Percentiles rank a stretch among this genome's conserved stretches.
These are phyloP conservation scores for Equus quagga DNA, from an alignment of 2,113 vertebrate genomes.

Conservation along the genomic window DNA sequence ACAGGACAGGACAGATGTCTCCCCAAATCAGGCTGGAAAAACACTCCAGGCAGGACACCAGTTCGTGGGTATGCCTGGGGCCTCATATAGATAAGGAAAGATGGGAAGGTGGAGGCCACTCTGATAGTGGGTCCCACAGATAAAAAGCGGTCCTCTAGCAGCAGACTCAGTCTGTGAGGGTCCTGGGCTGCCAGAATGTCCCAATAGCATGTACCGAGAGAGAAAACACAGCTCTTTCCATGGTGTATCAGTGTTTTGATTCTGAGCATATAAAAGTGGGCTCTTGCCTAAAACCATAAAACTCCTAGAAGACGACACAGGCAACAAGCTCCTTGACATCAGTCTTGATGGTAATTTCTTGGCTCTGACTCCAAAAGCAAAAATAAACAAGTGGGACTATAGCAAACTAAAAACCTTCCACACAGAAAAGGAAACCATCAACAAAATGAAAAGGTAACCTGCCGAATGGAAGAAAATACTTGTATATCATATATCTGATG, in stretches of 20 bases:
- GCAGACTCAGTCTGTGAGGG: not conserved
- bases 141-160: not conserved
- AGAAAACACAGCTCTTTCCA: not conserved
- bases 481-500: no score
- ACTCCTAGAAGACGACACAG: no score
- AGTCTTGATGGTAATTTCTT: no score
- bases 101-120: not conserved
- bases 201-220: fast-evolving
- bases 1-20: not conserved
- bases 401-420: no score
- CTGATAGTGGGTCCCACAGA: not conserved
- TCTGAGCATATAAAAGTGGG: not conserved
- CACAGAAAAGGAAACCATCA: no score
- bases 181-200: not conserved
- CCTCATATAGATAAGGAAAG: not conserved
- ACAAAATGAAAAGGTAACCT: no score
- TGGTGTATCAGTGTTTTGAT: not conserved
- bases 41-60: not conserved
- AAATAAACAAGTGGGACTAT: no score
- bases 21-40: not conserved
- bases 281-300: no score
- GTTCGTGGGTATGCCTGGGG: no score
- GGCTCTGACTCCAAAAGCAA: no score
- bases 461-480: no score
- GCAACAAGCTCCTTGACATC: no score